Evolutionary conservation across 2,888 invertebrate species (phyloP).

Genomic region (Gandaritis pyraliata): DNA sequence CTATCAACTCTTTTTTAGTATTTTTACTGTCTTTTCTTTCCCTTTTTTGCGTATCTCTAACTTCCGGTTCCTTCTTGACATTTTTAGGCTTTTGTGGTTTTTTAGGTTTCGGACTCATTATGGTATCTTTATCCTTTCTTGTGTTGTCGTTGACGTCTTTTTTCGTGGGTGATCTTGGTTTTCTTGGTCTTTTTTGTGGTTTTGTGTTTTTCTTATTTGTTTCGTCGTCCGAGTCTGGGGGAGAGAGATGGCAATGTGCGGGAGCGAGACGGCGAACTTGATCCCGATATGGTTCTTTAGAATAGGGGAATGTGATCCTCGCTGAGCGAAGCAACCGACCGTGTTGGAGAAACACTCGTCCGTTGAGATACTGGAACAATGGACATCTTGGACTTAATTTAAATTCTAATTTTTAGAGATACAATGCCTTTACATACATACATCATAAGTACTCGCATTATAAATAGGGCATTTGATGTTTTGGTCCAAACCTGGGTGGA

Average conservation of each 20-base stretch:
- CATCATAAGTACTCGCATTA: too few species aligned
- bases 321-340: slow-evolving; percentile 88
- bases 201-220: slow-evolving; percentile 50
- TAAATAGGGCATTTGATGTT: too few species aligned
- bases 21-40: slow-evolving; percentile 59
- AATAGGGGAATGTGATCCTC: slow-evolving; percentile 82
- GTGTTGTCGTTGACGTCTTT: slow-evolving; percentile 77
- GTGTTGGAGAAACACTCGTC: slow-evolving; percentile 89
- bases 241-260: slow-evolving; percentile 59
- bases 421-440: too few species aligned
- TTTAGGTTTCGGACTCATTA: slow-evolving; percentile 61
- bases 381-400: not conserved
- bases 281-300: slow-evolving; percentile 75
- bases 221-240: slow-evolving; percentile 71
- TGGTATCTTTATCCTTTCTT: slow-evolving; percentile 59
- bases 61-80: slow-evolving; percentile 51
- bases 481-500: too few species aligned
- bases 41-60: slow-evolving; percentile 43
- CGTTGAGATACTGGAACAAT: slow-evolving; percentile 88
- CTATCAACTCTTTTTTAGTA: slow-evolving; percentile 48
- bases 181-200: slow-evolving; percentile 66
- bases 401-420: not conserved
- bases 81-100: slow-evolving; percentile 56
- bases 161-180: slow-evolving; percentile 74
- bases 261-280: slow-evolving; percentile 70